Evolutionary conservation across 1,140 invertebrate genomes (phyloP).

Genomic region (Caenorhabditis tropicalis): DNA sequence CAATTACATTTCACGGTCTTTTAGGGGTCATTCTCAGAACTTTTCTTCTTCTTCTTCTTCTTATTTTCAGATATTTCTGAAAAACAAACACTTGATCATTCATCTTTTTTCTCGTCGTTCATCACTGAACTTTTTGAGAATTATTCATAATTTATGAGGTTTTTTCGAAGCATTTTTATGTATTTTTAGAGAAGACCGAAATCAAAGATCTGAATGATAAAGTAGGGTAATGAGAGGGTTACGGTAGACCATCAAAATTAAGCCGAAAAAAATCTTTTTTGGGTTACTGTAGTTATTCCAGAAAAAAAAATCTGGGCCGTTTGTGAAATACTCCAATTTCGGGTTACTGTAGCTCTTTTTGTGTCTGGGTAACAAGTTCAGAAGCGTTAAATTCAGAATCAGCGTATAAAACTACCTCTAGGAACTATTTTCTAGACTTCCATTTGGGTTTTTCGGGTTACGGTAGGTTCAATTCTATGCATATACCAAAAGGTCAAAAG

Average conservation of each 20-base stretch:
- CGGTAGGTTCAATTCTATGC: no score
- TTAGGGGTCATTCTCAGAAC: not conserved
- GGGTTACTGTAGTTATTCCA: no score
- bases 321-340: no score
- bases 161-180: not conserved
- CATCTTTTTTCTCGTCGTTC: not conserved
- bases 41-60: no score
- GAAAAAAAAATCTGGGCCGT: no score
- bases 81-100: constrained; percentile 18
- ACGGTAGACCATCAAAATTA: not conserved
- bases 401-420: no score
- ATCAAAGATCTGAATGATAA: not conserved
- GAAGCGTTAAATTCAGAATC: no score
- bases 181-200: not conserved
- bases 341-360: no score
- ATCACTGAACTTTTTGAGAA: constrained; percentile 6
- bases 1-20: not conserved
- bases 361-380: no score
- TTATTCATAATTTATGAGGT: constrained; percentile 20
- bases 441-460: no score
- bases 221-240: not conserved
- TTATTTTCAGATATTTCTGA: not conserved
- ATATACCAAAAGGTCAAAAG: no score
- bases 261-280: constrained; percentile 9
- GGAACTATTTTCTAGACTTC: no score